Evolutionary conservation across 1,140 invertebrate genomes (phyloP).

Genomic region (Panonychus citri): DNA sequence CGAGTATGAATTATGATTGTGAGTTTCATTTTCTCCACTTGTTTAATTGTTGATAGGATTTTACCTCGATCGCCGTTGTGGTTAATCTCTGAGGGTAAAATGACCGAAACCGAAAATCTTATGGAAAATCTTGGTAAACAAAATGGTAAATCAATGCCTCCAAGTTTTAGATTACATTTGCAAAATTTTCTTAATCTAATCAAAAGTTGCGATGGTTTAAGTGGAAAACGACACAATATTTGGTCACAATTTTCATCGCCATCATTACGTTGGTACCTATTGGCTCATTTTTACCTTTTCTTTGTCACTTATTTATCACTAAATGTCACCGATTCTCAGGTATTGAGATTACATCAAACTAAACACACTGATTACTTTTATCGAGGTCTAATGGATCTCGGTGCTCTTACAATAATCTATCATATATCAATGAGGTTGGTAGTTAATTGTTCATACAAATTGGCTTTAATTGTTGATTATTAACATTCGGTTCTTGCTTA

Average conservation of each 20-base stretch:
- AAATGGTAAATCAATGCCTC: constrained; percentile 6
- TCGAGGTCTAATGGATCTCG: constrained; percentile 5
- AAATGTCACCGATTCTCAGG: constrained; percentile 2
- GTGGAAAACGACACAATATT: neutral
- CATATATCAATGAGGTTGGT: constrained; percentile 7
- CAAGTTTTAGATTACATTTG: constrained; percentile 2
- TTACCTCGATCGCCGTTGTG: constrained; percentile 13
- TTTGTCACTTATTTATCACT: constrained; percentile 4
- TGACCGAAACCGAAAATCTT: constrained; percentile 3
- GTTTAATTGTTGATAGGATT: constrained; percentile 3
- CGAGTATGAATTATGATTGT: no score
- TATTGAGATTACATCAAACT: constrained; percentile 4
- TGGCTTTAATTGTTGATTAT: no score
- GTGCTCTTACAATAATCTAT: constrained; percentile 5
- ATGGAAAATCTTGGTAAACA: constrained; percentile 3
- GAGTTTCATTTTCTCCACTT: neutral
- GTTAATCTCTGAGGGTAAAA: constrained; percentile 9
- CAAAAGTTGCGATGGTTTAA: neutral
- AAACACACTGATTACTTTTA: constrained; percentile 4
- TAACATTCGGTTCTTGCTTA: neutral
- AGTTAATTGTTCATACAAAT: neutral
- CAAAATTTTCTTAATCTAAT: constrained; percentile 2
- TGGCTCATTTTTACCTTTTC: constrained; percentile 8
- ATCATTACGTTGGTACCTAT: constrained; percentile 6
- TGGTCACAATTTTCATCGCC: constrained; percentile 3